Percentiles rank a stretch among this genome's conserved stretches.
These are phyloP conservation scores for Archilochus colubris DNA, from an alignment of 2,113 vertebrate species.

Conservation along the genomic window DNA sequence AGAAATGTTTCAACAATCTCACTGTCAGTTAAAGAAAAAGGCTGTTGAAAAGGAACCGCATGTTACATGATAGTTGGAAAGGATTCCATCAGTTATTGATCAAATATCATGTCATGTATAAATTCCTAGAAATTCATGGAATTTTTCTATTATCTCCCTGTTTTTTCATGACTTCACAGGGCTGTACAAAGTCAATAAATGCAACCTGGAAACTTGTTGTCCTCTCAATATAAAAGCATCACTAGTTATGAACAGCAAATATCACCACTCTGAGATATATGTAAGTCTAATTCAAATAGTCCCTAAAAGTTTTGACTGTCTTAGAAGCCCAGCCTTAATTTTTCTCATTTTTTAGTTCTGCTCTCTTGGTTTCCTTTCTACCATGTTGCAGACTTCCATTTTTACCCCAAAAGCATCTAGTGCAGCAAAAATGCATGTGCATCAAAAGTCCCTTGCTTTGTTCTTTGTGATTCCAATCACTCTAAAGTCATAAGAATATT, in stretches of 20 bases:
- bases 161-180: background rate
- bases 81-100: background rate
- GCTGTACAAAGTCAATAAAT: background rate
- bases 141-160: background rate
- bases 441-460: background rate
- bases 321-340: background rate
- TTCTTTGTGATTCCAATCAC: background rate
- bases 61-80: background rate
- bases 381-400: accelerated
- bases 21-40: background rate
- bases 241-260: background rate
- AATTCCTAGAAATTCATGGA: background rate
- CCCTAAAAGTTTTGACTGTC: background rate
- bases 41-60: background rate
- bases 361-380: background rate
- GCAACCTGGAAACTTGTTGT: background rate
- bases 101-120: background rate
- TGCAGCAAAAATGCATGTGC: background rate
- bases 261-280: background rate
- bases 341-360: background rate
- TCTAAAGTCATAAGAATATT: background rate
- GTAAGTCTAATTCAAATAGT: background rate
- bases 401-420: background rate
- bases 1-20: background rate
- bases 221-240: background rate